Base-by-base conservation (phyloP, 2,797 vertebrate species). In the Thripadectes ignobilis region DNA sequence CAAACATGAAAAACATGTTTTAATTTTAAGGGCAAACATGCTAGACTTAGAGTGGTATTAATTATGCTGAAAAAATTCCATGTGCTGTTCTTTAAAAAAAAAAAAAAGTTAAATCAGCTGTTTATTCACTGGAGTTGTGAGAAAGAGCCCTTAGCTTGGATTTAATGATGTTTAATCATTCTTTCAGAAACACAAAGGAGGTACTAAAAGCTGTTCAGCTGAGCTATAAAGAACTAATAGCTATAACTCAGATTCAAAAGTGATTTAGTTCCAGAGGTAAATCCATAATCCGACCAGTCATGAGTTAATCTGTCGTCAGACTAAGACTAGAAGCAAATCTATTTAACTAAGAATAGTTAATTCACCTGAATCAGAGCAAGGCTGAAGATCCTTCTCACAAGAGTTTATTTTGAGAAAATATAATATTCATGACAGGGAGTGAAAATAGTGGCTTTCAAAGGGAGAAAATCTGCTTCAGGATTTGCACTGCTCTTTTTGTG, bases 341-440 rank as follows among this genome's bases (percentile, higher is more conserved):
- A 5, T 95, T 86, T 95, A 72, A 94, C 88, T 91, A 95, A 96
- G 95, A 97, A 96, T 95, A 96, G 92, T 91, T 93, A 91, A 95
- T 96, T 94, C 88, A 96, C 92, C 84, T 95, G 85, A 88, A 71
- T 51, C 86, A 58, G 68, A 65, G 77, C 48, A 12, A 66, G 58
- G 62, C 26, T 36, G 77, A 63, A 73, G 51, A 80, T 65, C 66
- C 73, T 72, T 84, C 76, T 89, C 46, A 5, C 10, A 71, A 10
- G 72, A 76, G 77, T 96, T 89, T 79, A 8, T 81, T 83, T 92
- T 55, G 52, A 91, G 85, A 61, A 72, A 91, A 20, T 41, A 32
- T 34, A 36, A 30, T 58, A 34, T 82, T 94, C 3, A 1, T 6
- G 17, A 2, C 58, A 4, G 29, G 41, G 54, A 80, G 39, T 68